phyloP scores from a whole-genome alignment of 2,888 invertebrate species.

The Nomada goodeniana region DNA sequence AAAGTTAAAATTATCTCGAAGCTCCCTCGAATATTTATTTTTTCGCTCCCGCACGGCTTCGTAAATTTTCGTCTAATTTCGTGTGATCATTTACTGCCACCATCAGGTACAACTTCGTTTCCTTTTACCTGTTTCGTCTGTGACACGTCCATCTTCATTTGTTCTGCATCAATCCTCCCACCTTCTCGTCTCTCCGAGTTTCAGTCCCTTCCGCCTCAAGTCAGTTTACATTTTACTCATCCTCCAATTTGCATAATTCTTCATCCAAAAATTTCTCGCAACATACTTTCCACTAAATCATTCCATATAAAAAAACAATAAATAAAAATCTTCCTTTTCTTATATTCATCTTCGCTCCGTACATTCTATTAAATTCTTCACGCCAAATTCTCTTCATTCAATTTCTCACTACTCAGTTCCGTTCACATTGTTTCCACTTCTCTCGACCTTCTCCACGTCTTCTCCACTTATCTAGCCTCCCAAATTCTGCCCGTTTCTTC shows the following conservation, averaged over 20 bases:
- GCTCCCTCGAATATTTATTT: not conserved
- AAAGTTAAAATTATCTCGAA: not conserved
- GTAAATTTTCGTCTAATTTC: constrained; percentile 2
- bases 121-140: not conserved
- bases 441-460: not conserved
- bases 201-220: too few relatives aligned
- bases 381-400: not conserved
- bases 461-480: not conserved
- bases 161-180: not conserved
- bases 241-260: too few relatives aligned
- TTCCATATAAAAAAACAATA: too few relatives aligned
- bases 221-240: too few relatives aligned
- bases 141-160: constrained; percentile 1
- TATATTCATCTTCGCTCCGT: not conserved
- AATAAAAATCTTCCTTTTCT: not conserved
- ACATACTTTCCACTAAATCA: too few relatives aligned
- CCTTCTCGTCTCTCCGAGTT: not conserved
- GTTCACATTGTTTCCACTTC: not conserved
- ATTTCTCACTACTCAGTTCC: not conserved
- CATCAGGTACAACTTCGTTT: not conserved
- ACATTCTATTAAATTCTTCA: too few relatives aligned
- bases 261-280: too few relatives aligned
- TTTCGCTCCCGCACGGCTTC: not conserved
- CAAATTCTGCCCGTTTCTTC: not conserved
- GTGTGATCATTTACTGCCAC: not conserved